These are phyloP conservation scores for Priocnemis perturbator DNA, from an alignment of 2,888 invertebrate genomes.

Conservation along the genomic window DNA sequence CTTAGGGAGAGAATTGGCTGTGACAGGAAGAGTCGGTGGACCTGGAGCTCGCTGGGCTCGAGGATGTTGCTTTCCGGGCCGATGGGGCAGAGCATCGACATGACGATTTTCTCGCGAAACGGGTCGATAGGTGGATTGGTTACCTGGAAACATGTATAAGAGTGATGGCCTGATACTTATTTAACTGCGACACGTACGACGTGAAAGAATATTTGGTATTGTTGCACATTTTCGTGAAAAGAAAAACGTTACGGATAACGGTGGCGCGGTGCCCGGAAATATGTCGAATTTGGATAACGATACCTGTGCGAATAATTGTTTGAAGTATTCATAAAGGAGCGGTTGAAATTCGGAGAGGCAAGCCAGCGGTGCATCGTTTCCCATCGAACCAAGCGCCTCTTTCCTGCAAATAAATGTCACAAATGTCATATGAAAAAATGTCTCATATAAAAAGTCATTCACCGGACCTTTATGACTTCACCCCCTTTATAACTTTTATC, in stretches of 20 bases:
- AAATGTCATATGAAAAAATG: too few species aligned
- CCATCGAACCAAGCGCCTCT: slow-evolving; percentile 99
- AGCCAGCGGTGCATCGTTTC: slow-evolving; percentile 98
- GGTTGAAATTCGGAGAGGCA: slow-evolving; percentile 98
- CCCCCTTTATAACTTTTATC: too few species aligned
- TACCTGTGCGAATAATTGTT: slow-evolving; percentile 96
- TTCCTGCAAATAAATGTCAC: slow-evolving; percentile 81
- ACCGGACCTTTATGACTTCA: too few species aligned
- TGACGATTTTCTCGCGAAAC: slow-evolving; percentile 98
- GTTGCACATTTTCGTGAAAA: background rate
- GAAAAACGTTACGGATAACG: too few species aligned
- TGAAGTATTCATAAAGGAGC: slow-evolving; percentile 97
- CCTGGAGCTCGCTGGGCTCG: slow-evolving; percentile 90
- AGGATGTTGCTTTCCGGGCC: slow-evolving; percentile 97
- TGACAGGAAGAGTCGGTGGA: slow-evolving; percentile 92
- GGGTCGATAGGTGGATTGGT: slow-evolving; percentile 99
- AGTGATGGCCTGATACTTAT: too few species aligned
- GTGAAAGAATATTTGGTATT: too few species aligned
- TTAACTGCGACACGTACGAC: too few species aligned
- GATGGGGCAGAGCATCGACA: slow-evolving; percentile 97
- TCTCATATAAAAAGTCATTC: too few species aligned
- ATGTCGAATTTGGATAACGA: too few species aligned
- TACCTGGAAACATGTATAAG: slow-evolving; percentile 81
- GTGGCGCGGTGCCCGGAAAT: too few species aligned
- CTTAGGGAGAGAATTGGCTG: slow-evolving; percentile 95